Evolutionary conservation across 2,888 invertebrate genomes (phyloP), one percentile per base, ranked within the genome.

Genomic region (Oegoconia quadripuncta): DNA sequence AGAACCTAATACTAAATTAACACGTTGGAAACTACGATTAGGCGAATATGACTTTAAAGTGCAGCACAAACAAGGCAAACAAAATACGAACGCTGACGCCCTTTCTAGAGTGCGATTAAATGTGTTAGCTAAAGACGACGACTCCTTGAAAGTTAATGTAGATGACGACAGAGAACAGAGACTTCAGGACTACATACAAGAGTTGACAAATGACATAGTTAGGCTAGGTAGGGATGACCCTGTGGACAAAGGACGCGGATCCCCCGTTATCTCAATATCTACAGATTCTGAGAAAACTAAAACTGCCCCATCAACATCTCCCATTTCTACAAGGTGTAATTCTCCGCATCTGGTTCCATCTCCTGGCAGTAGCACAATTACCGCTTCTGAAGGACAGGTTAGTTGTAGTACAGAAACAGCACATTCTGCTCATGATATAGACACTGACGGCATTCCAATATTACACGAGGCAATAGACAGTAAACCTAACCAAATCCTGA

Each of bases 401-500:
- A n/a, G n/a, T n/a, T n/a, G n/a, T 18, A 31, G 32, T n/a, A 29
- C 27, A n/a, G 12, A 17, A 5, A 45, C 44, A 6, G 38, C 28
- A 25, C 36, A 48, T 35, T 45, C 48, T 3, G 34, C 32, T 14
- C 11, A 18, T 13, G 25, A 42, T 13, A 14, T 37, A n/a, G 40
- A 53, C 34, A 27, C 36, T 7, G 20, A 39, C 5, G 54, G 48
- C 2, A 60, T 61, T 1, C 58, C 51, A 1, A 58, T 60, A 4
- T 23, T 59, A 23, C 23, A 60, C 0, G 60, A 64, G 45, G 55
- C 62, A 0, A 48, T 62, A 25, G 58, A 61, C 16, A 53, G 46
- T 1, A 61, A 67, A 34, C 50, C 61, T 0, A 56, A 54, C 2
- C 63, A 62, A 48, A 54, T 63, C n/a, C 11, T 60, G 37, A 34